These are phyloP conservation scores for Cloeon dipterum DNA, from an alignment of 2,888 invertebrate genomes.

Conservation along the genomic window DNA sequence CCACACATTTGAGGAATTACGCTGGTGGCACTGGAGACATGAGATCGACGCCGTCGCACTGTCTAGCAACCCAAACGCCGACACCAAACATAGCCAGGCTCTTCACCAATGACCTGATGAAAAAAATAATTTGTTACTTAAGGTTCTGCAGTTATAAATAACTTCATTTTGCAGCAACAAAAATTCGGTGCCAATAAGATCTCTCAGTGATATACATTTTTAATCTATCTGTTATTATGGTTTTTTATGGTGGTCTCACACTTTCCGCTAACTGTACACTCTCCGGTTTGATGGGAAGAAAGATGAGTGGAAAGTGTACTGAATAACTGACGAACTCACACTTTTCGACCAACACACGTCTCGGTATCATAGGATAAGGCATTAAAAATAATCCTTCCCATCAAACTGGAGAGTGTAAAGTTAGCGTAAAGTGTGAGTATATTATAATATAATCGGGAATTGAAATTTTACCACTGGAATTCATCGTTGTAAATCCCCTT, in stretches of 20 bases:
- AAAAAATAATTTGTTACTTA: slow-evolving; percentile 2
- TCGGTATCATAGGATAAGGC: too few relatives aligned
- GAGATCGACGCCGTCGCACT: slow-evolving; percentile 49
- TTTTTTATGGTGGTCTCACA: too few relatives aligned
- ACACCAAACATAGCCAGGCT: slow-evolving; percentile 54
- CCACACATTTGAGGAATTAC: too few relatives aligned
- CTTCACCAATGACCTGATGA: slow-evolving; percentile 54
- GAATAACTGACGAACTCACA: background rate
- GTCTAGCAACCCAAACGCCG: slow-evolving; percentile 55
- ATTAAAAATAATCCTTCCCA: too few relatives aligned
- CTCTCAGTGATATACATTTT: too few relatives aligned
- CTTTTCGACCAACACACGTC: slow-evolving; percentile 4
- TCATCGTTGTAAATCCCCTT: slow-evolving; percentile 49
- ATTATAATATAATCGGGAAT: slow-evolving; percentile 2
- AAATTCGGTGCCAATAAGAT: too few relatives aligned
- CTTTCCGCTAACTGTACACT: too few relatives aligned
- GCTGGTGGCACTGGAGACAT: slow-evolving; percentile 27
- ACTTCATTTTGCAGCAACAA: too few relatives aligned
- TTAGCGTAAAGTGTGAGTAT: too few relatives aligned
- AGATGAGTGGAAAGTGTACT: background rate
- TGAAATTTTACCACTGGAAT: slow-evolving; percentile 43
- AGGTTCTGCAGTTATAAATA: background rate
- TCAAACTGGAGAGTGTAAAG: too few relatives aligned
- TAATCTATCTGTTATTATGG: too few relatives aligned
- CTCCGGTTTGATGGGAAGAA: background rate